Evolutionary conservation across 2,888 invertebrate genomes (phyloP).

Genomic region (Macrophya annulata): DNA sequence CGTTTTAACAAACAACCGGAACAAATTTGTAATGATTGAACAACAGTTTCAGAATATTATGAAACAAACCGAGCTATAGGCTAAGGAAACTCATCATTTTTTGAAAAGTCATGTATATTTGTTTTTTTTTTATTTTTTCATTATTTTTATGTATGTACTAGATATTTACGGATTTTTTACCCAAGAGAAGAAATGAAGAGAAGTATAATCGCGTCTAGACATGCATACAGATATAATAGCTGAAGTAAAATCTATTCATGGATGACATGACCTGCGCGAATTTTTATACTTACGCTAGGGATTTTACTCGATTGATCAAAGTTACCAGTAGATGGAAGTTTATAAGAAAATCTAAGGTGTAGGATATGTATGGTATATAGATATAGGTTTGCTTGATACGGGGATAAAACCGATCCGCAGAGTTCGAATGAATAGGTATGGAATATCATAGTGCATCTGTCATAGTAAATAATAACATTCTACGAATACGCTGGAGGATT

Average conservation of each 20-base stretch:
- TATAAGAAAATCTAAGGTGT: background rate
- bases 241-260: background rate
- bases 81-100: background rate
- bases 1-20: background rate
- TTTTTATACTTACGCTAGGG: background rate
- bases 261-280: background rate
- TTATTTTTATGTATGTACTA: background rate
- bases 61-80: background rate
- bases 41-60: background rate
- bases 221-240: background rate
- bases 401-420: background rate
- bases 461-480: conserved; percentile 13
- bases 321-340: background rate
- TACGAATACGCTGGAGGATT: background rate
- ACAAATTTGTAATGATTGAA: background rate
- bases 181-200: background rate
- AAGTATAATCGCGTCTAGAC: background rate
- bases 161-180: background rate
- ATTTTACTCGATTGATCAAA: conserved; percentile 2
- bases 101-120: background rate
- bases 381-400: background rate
- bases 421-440: background rate
- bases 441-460: background rate
- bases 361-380: too few relatives aligned
- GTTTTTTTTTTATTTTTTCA: too few relatives aligned